Evolutionary conservation across 2,888 invertebrate genomes (phyloP).

Genomic region (Corbicula japonica): DNA sequence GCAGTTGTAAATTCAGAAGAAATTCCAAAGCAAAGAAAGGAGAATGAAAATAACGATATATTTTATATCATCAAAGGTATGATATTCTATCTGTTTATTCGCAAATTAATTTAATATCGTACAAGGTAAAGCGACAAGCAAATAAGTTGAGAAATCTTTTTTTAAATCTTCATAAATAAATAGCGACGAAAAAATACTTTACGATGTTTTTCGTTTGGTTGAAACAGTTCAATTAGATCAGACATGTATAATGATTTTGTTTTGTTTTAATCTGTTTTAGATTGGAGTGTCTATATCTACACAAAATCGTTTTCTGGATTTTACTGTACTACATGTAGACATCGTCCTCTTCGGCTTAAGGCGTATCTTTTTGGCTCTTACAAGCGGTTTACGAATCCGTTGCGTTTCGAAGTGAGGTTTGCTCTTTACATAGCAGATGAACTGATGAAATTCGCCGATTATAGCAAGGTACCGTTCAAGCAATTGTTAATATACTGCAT

Average conservation of each 20-base stretch:
- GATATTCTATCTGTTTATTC: neutral
- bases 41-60: constrained; percentile 27
- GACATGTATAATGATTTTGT: too few relatives aligned
- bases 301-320: constrained; percentile 55
- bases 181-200: too few relatives aligned
- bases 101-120: too few relatives aligned
- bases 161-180: too few relatives aligned
- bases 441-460: constrained; percentile 44
- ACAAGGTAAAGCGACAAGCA: too few relatives aligned
- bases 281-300: constrained; percentile 24
- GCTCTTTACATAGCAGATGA: constrained; percentile 42
- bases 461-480: constrained; percentile 33
- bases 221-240: too few relatives aligned
- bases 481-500: too few relatives aligned
- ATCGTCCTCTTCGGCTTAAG: constrained; percentile 22
- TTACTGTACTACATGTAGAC: constrained; percentile 35
- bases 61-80: constrained; percentile 43
- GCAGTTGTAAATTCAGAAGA: constrained; percentile 13
- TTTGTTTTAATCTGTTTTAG: too few relatives aligned
- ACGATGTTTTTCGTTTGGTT: too few relatives aligned
- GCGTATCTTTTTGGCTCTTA: constrained; percentile 46
- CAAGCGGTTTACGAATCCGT: constrained; percentile 15
- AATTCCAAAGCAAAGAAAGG: constrained; percentile 31
- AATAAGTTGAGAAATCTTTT: too few relatives aligned
- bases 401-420: constrained; percentile 27